Evolutionary conservation across 2,113 vertebrate species (phyloP).

Genomic region (Embiotoca jacksoni): DNA sequence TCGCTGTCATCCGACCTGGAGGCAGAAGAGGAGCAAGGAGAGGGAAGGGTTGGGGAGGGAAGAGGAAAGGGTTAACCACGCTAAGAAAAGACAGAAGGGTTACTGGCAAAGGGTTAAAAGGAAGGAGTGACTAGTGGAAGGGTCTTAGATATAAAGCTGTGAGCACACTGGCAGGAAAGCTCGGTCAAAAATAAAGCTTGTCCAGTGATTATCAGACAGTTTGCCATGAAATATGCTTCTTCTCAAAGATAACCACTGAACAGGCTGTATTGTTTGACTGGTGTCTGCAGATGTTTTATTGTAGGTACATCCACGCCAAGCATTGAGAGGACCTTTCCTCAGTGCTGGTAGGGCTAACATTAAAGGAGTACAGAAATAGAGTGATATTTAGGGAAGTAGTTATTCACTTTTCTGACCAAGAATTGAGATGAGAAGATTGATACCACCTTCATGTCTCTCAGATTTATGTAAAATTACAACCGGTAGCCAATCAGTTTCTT

Average conservation of each 20-base stretch:
- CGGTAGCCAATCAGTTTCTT: no score
- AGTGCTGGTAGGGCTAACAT: conserved; percentile 1
- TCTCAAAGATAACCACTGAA: conserved; percentile 16
- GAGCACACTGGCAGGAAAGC: conserved; percentile 52
- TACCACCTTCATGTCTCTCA: no score
- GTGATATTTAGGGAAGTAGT: conserved; percentile 6
- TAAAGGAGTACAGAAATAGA: conserved; percentile 16
- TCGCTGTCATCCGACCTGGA: conserved; percentile 99
- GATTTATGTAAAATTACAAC: no score
- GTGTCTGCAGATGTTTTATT: conserved; percentile 40
- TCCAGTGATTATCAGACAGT: conserved; percentile 23
- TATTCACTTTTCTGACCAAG: not conserved
- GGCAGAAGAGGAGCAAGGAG: conserved; percentile 94
- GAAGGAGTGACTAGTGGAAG: conserved; percentile 54
- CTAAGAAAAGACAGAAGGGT: conserved; percentile 75
- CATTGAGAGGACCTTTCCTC: conserved; percentile 11
- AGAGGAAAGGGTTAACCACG: conserved; percentile 80
- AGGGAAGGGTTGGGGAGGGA: conserved; percentile 66
- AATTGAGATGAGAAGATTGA: not conserved
- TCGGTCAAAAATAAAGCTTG: conserved; percentile 54
- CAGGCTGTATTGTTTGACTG: conserved; percentile 46
- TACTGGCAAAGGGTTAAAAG: conserved; percentile 72
- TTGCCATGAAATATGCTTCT: not conserved
- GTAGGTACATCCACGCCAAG: conserved; percentile 5
- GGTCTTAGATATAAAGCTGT: conserved; percentile 56